Evolutionary conservation across 2,113 vertebrate species (phyloP), one percentile per base, ranked within the genome.

Genomic region (Callipepla californica): DNA sequence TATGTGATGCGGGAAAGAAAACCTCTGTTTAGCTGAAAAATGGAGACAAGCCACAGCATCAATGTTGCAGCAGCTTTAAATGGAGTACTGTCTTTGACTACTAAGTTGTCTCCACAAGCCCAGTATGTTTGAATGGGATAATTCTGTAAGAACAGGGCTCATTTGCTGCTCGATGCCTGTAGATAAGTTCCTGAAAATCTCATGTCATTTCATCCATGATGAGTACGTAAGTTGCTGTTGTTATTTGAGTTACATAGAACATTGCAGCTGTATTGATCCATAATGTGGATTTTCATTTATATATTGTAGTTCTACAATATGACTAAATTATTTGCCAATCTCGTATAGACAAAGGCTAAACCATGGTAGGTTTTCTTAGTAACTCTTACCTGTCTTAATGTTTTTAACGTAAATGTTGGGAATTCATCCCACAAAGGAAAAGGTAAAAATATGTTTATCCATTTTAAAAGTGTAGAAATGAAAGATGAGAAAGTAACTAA

Each of bases 1-100:
- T 93, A 97, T 97, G 89, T 90, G 95, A 97, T 96, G 94, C 90
- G 94, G 91, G 95, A 98, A 97, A 96, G 93, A 96, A 98, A 97
- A 85, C 87, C 77, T 97, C 96, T 96, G 76, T 97, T 97, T 97
- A 79, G 89, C 95, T 97, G 96, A 97, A 96, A 98, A 97, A 97
- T 96, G 82, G 93, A 96, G 95, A 96, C 16, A 75, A 96, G 59
- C 82, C 83, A 21, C 85, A 93, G 66, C 70, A 91, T 97, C 95
- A 96, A 68, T 95, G 94, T 95, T 93, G 94, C 85, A 94, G 82
- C 73, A 93, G 90, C 95, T 95, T 96, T 93, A 83, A 95, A 94
- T 87, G 61, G 77, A 90, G 87, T 68, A 53, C 86, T 93, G 3
- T 89, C 96, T 93, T 89, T 93, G 95, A 95, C 85, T 91, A 94